These are phyloP conservation scores for Cynoglossus semilaevis DNA, from an alignment of 2,113 vertebrate species.

Conservation along the genomic window DNA sequence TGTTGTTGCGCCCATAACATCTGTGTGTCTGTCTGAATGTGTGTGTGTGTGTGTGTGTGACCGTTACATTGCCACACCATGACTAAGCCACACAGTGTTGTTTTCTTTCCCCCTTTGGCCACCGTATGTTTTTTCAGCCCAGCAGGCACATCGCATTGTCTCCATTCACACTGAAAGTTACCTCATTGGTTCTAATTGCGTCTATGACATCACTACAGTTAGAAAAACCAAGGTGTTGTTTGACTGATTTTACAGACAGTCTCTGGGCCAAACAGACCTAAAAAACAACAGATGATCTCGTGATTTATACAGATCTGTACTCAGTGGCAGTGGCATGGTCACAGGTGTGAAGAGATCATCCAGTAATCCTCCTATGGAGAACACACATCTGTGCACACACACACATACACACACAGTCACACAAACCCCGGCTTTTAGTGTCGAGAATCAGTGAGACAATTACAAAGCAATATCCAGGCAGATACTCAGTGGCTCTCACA, in stretches of 20 bases:
- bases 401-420: conserved; percentile 23
- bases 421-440: conserved; percentile 58
- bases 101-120: conserved; percentile 21
- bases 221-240: conserved; percentile 54
- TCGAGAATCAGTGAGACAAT: conserved; percentile 68
- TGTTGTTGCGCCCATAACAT: no score
- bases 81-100: conserved; percentile 44
- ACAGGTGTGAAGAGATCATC: conserved; percentile 35
- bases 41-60: background rate
- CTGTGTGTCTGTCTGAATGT: background rate
- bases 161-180: conserved; percentile 63
- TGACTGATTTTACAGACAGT: conserved; percentile 48
- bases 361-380: conserved; percentile 9
- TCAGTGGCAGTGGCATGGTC: conserved; percentile 25
- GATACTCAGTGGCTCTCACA: conserved; percentile 68
- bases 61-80: conserved; percentile 8
- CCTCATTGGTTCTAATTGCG: conserved; percentile 65
- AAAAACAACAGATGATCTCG: background rate
- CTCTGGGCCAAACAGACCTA: conserved; percentile 20
- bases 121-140: conserved; percentile 51
- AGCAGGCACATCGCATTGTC: conserved; percentile 57
- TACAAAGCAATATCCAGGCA: conserved; percentile 76
- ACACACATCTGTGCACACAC: background rate
- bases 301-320: background rate
- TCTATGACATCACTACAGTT: conserved; percentile 63